phyloP scores from a whole-genome alignment of 2,113 vertebrate species.

The Hiodon tergisus region DNA sequence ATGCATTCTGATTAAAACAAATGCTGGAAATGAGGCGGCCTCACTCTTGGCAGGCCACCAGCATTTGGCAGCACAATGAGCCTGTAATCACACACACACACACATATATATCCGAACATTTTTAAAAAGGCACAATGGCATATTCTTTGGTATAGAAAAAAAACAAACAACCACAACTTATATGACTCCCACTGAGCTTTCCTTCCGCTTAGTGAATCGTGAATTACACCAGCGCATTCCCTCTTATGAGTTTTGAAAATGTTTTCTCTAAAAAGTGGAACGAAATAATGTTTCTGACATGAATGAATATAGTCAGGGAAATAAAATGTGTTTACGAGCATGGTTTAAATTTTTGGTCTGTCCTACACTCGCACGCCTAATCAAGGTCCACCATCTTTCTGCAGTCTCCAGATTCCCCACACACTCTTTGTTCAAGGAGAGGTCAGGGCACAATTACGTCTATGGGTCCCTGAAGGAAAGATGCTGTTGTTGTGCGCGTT shows the following conservation, averaged over 20 bases:
- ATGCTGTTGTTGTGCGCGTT: background rate
- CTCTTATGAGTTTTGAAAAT: constrained; percentile 8
- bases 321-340: background rate
- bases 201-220: background rate
- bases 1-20: constrained; percentile 35
- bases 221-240: constrained; percentile 18
- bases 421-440: constrained; percentile 6
- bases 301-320: background rate
- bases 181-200: background rate
- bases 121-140: too few species aligned
- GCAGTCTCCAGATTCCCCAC: background rate
- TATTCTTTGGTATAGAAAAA: too few species aligned
- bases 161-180: too few species aligned
- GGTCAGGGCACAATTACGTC: constrained; percentile 17
- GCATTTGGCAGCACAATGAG: constrained; percentile 18
- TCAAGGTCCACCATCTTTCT: background rate
- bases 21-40: constrained; percentile 16
- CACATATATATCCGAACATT: too few species aligned
- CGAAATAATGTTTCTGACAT: background rate
- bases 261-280: background rate
- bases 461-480: constrained; percentile 13
- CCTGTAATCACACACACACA: background rate
- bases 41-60: constrained; percentile 3
- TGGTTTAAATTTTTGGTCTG: background rate
- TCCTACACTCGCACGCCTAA: background rate